These are phyloP conservation scores for Lanistes nyassanus DNA, from an alignment of 1,140 invertebrate species.

Conservation along the genomic window DNA sequence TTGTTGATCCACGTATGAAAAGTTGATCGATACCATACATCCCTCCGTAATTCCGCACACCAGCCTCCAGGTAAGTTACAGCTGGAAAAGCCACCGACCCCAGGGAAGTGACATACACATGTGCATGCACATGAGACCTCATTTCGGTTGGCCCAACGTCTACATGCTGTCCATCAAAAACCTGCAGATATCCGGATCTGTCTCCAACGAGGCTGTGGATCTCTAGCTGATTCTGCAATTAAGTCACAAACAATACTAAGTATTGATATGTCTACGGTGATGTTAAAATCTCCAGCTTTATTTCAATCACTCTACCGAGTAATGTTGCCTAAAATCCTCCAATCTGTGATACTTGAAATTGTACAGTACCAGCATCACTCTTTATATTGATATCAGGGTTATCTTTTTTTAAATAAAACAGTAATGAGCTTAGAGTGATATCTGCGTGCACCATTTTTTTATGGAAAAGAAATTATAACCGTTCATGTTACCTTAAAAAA, in stretches of 20 bases:
- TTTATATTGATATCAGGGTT: not conserved
- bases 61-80: slow-evolving; percentile 40
- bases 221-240: slow-evolving; percentile 26
- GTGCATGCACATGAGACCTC: slow-evolving; percentile 36
- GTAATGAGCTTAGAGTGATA: too few relatives aligned
- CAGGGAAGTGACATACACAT: slow-evolving; percentile 25
- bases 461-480: too few relatives aligned
- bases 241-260: too few relatives aligned
- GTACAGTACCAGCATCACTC: not conserved
- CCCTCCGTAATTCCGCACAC: slow-evolving; percentile 30
- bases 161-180: slow-evolving; percentile 31
- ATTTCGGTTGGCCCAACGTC: slow-evolving; percentile 29
- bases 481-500: too few relatives aligned
- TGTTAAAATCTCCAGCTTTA: too few relatives aligned
- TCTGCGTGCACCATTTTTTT: too few relatives aligned
- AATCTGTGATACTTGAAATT: too few relatives aligned
- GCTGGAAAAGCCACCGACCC: slow-evolving; percentile 38
- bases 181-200: slow-evolving; percentile 38
- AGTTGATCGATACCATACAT: slow-evolving; percentile 47
- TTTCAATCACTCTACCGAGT: too few relatives aligned
- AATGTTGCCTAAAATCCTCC: too few relatives aligned
- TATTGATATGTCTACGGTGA: too few relatives aligned
- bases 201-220: slow-evolving; percentile 41
- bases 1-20: slow-evolving; percentile 30
- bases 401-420: not conserved